Evolutionary conservation across 2,797 vertebrate species (phyloP).

Genomic region (Choloepus didactylus): DNA sequence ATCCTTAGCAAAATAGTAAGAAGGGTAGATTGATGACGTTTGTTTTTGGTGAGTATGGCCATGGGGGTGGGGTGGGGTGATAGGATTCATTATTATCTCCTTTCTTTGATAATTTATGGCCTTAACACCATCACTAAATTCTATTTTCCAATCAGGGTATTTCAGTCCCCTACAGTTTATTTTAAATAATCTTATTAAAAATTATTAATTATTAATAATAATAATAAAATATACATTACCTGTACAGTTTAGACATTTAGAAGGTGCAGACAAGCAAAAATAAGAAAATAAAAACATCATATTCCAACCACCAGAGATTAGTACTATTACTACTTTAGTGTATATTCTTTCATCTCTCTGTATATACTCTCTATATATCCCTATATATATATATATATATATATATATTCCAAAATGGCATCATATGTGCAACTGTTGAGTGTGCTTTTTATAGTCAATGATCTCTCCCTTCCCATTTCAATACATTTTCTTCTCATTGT

Average conservation of each 20-base stretch:
- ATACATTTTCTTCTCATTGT: background rate
- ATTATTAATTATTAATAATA: too few species aligned
- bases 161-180: background rate
- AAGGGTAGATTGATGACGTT: background rate
- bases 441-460: constrained; percentile 42
- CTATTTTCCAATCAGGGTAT: background rate
- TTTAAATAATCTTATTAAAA: background rate
- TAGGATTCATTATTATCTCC: background rate
- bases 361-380: background rate
- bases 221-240: background rate
- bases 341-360: background rate
- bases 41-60: background rate
- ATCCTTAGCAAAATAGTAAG: background rate
- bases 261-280: background rate
- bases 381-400: background rate
- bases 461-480: constrained; percentile 30
- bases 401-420: background rate
- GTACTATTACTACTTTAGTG: background rate
- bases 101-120: background rate
- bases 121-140: background rate
- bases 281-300: background rate
- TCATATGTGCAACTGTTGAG: background rate
- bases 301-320: background rate
- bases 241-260: background rate
- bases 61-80: background rate